A percentile compares a stretch with the other conserved stretches of the same genome.
Evolutionary conservation across 1,140 invertebrate genomes (phyloP).

Genomic region (Arion vulgaris): DNA sequence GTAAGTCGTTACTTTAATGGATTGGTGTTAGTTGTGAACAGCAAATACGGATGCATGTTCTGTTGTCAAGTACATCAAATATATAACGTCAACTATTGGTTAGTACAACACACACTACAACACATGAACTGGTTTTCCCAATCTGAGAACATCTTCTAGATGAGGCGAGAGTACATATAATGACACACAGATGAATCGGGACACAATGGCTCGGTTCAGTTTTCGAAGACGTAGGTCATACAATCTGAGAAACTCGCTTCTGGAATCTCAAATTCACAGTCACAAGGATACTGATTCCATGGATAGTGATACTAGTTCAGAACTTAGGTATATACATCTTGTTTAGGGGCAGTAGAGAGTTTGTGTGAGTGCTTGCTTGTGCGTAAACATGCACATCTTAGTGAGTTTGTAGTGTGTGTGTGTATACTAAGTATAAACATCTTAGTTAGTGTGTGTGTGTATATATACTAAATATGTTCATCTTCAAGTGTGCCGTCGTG

Average conservation of each 20-base stretch:
- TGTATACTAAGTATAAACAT: too few relatives aligned
- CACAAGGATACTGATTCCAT: background rate
- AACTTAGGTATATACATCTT: background rate
- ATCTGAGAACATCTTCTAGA: background rate
- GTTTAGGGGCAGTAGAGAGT: background rate
- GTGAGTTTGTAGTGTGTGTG: too few relatives aligned
- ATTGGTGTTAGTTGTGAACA: too few relatives aligned
- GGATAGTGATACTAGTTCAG: constrained; percentile 29
- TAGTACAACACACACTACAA: background rate
- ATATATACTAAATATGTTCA: too few relatives aligned
- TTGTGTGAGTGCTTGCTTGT: too few relatives aligned
- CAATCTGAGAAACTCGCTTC: constrained; percentile 13
- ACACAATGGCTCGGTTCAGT: constrained; percentile 18
- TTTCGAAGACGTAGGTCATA: constrained; percentile 10
- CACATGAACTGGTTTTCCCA: constrained; percentile 4
- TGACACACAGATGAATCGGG: background rate
- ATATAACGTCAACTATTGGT: too few relatives aligned
- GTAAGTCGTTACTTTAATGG: too few relatives aligned
- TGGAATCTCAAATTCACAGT: background rate
- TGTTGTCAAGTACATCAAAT: too few relatives aligned
- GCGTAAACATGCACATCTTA: too few relatives aligned
- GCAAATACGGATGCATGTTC: background rate
- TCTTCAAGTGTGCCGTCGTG: too few relatives aligned
- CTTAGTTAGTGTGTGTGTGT: too few relatives aligned
- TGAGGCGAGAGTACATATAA: background rate